Base-by-base conservation (phyloP, 2,797 vertebrate species). In the Morus bassanus region DNA sequence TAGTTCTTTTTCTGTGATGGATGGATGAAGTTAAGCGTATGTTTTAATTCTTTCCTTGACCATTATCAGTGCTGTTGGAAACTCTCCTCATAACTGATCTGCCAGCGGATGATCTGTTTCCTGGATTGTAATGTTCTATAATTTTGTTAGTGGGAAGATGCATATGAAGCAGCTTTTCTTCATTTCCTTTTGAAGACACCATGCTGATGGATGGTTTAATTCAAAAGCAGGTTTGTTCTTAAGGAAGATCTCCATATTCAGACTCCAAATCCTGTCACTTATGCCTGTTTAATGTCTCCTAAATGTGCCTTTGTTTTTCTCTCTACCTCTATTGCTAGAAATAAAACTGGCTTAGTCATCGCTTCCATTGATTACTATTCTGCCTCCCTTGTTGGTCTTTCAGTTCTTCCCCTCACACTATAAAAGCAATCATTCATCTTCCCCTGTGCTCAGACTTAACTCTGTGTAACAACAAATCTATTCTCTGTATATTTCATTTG, bases 71-170 rank as follows among this genome's bases (percentile, higher is more conserved):
- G 54, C 18, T 54, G 54, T 59, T 63, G 70, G 74, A 89, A 94
- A 70, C 43, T 54, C 77, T 81, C 18, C 48, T 89, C 11, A 5
- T 37, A 93, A 65, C 46, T 56, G 67, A 43, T 83, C 84, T 87
- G 59, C 63, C 86, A 90, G 59, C 0, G 0, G 4, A 54, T 0
- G 0, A 70, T 91, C 88, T 74, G 60, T 85, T 91, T 96, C 87
- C 72, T 2, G 13, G 33, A 31, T 60, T 72, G 13, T n/a, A 85
- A 80, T 19, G 37, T 43, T 68, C 89, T 67, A 24, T 80, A 89
- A 89, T 91, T 91, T 83, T 88, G n/a, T 89, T 93, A 94, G 72
- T 68, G 60, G 33, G 31, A 93, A 96, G 78, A 83, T 87, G 81
- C 75, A 85, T 83, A 83, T 50, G 63, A 93, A 70, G 51, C 48